Evolutionary conservation across 2,113 vertebrate species (phyloP), one percentile per base, ranked within the genome.

Genomic region (Setophaga coronata): DNA sequence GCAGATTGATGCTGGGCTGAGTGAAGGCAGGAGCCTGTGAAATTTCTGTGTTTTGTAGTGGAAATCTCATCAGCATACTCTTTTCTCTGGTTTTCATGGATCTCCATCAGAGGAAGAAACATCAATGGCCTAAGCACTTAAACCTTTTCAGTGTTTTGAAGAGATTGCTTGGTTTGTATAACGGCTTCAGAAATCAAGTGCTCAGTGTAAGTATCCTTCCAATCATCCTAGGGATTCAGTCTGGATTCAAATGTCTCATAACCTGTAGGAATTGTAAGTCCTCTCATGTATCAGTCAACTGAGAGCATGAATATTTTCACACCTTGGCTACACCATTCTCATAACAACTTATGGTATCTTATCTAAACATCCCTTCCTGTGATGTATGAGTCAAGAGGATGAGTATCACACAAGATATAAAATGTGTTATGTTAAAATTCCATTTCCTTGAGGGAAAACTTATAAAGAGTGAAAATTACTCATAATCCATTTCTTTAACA

Each of bases 101-200:
- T 69, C 51, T 45, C 58, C 38, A 21, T 88, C 61, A 74, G 82
- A 91, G 90, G 93, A 97, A 93, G 88, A 89, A 95, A 26, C 93
- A 57, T 69, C 7, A 15, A 82, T 72, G 87, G 33, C 79, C 94
- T 89, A 93, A 95, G 73, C 74, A 19, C 24, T 87, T 88, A 74
- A 94, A 66, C 88, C 64, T 71, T 95, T 57, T 76, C 42, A 33
- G 85, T 72, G 51, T 94, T 96, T 94, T 71, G 87, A 95, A 87
- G 77, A 92, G 94, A 76, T 86, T 85, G 45, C 69, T 95, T 89
- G 70, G 67, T 89, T 87, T 87, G 43, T 72, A 64, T 5, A 14
- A 54, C 79, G 85, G 64, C 80, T 89, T 90, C 72, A 83, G 89
- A 54, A 89, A 91, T 83, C 61, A 69, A 82, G 47, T 48, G 34